Evolutionary conservation across 2,888 invertebrate species (phyloP).

Genomic region (Ornithoptera alexandrae): DNA sequence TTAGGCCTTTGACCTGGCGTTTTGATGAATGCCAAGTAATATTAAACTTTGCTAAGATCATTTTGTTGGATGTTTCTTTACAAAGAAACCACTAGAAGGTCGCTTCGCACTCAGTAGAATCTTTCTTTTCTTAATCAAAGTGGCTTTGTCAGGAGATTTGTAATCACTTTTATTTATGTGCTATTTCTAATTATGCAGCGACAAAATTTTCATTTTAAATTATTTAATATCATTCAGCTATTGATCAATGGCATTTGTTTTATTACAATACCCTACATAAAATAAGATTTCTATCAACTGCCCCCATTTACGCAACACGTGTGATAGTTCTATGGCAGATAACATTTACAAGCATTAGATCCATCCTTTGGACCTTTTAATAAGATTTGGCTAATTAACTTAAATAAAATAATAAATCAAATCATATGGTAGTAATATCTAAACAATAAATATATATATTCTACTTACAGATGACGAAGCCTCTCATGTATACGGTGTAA

Average conservation of each 20-base stretch:
- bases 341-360: too few relatives aligned
- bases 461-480: constrained; percentile 85
- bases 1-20: constrained; percentile 38
- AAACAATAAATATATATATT: too few relatives aligned
- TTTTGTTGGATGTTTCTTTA: constrained; percentile 42
- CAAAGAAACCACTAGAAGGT: constrained; percentile 36
- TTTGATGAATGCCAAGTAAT: constrained; percentile 38
- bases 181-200: constrained; percentile 63
- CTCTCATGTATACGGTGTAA: constrained; percentile 90
- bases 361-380: too few relatives aligned
- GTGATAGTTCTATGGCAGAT: too few relatives aligned
- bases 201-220: constrained; percentile 76
- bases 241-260: too few relatives aligned
- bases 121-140: constrained; percentile 49
- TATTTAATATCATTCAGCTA: constrained; percentile 63
- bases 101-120: constrained; percentile 45
- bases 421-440: too few relatives aligned
- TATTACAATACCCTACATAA: too few relatives aligned
- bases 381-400: too few relatives aligned
- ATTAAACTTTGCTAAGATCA: constrained; percentile 47
- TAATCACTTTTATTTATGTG: constrained; percentile 77
- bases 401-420: too few relatives aligned
- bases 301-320: too few relatives aligned
- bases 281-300: too few relatives aligned
- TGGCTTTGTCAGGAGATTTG: constrained; percentile 44